Evolutionary conservation across 2,888 invertebrate genomes (phyloP).

Genomic region (Orchestes rusci): DNA sequence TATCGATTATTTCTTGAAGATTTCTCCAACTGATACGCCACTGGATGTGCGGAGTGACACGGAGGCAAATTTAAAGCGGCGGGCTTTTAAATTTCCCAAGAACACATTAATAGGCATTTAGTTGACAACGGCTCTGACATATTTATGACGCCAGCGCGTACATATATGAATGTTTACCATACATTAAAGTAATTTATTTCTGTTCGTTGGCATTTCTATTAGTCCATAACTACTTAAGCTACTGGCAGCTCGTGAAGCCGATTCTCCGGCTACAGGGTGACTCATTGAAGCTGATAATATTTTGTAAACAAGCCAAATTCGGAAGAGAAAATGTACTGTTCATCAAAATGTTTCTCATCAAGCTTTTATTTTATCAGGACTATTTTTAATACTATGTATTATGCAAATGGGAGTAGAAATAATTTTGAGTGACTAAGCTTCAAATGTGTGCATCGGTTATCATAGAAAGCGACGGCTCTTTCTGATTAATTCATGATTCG

Average conservation of each 20-base stretch:
- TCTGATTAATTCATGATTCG: too few species aligned
- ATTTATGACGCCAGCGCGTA: slow-evolving; percentile 45
- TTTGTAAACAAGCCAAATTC: too few species aligned
- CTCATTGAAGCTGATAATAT: not conserved
- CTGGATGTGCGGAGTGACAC: slow-evolving; percentile 28
- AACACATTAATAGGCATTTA: slow-evolving; percentile 47
- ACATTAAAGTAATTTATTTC: slow-evolving; percentile 46
- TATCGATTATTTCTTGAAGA: too few species aligned
- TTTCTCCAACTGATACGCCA: slow-evolving; percentile 13
- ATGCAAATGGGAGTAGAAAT: too few species aligned
- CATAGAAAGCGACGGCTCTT: too few species aligned
- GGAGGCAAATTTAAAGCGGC: slow-evolving; percentile 32
- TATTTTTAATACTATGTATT: too few species aligned
- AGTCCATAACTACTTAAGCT: slow-evolving; percentile 42
- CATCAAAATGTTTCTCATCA: too few species aligned
- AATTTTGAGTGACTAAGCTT: too few species aligned
- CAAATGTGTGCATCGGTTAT: too few species aligned
- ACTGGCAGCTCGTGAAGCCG: slow-evolving; percentile 37
- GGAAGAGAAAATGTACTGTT: too few species aligned
- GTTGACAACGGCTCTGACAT: slow-evolving; percentile 46
- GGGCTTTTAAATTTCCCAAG: slow-evolving; percentile 42
- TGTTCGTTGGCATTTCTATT: slow-evolving; percentile 46
- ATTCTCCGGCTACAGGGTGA: slow-evolving; percentile 30
- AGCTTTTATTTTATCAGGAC: too few species aligned
- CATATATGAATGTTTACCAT: slow-evolving; percentile 47